These are phyloP conservation scores for Cichlasoma orientale DNA, from an alignment of 2,797 vertebrate genomes.

Conservation along the genomic window DNA sequence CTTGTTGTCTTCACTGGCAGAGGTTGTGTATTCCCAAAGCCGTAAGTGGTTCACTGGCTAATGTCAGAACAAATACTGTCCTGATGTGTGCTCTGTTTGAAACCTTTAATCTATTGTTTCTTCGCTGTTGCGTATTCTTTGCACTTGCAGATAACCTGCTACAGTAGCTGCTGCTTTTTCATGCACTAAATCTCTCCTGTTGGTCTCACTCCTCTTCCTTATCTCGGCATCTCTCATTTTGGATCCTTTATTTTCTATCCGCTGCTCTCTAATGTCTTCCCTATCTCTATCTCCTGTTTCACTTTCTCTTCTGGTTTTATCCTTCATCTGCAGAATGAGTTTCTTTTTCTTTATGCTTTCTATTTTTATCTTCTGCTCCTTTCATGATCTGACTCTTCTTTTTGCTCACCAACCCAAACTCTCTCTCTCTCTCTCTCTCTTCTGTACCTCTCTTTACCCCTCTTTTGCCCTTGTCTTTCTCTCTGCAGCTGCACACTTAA, in stretches of 20 bases:
- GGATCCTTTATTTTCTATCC: constrained; percentile 6
- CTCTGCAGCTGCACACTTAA: constrained; percentile 82
- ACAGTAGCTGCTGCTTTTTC: constrained; percentile 4
- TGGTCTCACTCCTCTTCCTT: constrained; percentile 4
- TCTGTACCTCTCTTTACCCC: constrained; percentile 22
- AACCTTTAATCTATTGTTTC: constrained; percentile 11
- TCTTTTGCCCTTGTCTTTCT: constrained; percentile 68
- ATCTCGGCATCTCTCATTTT: constrained; percentile 27
- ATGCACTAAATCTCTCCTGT: constrained; percentile 24
- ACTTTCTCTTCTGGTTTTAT: constrained; percentile 6
- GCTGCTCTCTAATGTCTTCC: constrained; percentile 3
- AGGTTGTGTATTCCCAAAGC: neutral
- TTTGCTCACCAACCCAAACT: constrained; percentile 23
- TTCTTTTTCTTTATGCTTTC: neutral
- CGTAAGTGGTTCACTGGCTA: neutral
- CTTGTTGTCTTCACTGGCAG: neutral
- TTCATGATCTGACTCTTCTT: neutral
- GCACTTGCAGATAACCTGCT: constrained; percentile 8
- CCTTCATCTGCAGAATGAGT: constrained; percentile 17
- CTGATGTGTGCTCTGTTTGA: neutral
- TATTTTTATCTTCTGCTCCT: constrained; percentile 4
- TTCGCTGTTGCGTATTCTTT: neutral
- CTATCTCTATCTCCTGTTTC: constrained; percentile 1
- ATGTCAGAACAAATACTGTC: constrained; percentile 1
- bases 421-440: constrained; percentile 25